phyloP scores from a whole-genome alignment of 1,140 invertebrate genomes.

The Drosophila busckii region DNA sequence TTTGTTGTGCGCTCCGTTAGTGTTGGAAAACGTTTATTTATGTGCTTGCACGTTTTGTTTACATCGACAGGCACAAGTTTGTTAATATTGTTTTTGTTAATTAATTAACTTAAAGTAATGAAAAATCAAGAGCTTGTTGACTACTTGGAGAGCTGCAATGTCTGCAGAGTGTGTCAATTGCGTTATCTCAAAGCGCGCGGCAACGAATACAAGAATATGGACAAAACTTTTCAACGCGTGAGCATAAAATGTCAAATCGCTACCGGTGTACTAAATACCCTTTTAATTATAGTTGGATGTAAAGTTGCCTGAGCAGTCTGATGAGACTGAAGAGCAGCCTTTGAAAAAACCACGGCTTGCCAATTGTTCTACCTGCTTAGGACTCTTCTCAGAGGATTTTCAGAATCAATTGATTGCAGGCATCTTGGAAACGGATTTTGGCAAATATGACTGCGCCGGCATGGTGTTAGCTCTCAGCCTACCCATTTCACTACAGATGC shows the following conservation, averaged over 20 bases:
- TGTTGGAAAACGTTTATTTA: conserved; percentile 3
- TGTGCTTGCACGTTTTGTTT: conserved; percentile 53
- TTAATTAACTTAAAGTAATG: conserved; percentile 35
- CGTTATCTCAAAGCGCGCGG: conserved; percentile 79
- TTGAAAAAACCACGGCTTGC: conserved; percentile 74
- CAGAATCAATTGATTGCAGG: conserved; percentile 79
- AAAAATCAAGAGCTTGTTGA: conserved; percentile 76
- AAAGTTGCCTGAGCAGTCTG: conserved; percentile 15
- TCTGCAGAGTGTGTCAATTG: conserved; percentile 81
- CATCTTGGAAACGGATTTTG: conserved; percentile 74
- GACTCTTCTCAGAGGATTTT: conserved; percentile 81
- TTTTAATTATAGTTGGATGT: conserved; percentile 40
- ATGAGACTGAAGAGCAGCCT: conserved; percentile 10
- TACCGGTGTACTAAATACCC: conserved; percentile 1
- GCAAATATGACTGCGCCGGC: conserved; percentile 74
- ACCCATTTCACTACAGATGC: conserved; percentile 77
- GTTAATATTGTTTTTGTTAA: background rate
- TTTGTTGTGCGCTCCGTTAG: too few species aligned
- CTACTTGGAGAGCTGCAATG: conserved; percentile 78
- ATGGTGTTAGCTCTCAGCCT: conserved; percentile 79
- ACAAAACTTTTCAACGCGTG: conserved; percentile 76
- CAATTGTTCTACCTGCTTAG: conserved; percentile 82
- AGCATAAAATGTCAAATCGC: conserved; percentile 3
- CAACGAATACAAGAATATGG: conserved; percentile 79
- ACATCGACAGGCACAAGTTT: conserved; percentile 6